Evolutionary conservation across 2,113 vertebrate genomes (phyloP).

Genomic region (Felis chaus): DNA sequence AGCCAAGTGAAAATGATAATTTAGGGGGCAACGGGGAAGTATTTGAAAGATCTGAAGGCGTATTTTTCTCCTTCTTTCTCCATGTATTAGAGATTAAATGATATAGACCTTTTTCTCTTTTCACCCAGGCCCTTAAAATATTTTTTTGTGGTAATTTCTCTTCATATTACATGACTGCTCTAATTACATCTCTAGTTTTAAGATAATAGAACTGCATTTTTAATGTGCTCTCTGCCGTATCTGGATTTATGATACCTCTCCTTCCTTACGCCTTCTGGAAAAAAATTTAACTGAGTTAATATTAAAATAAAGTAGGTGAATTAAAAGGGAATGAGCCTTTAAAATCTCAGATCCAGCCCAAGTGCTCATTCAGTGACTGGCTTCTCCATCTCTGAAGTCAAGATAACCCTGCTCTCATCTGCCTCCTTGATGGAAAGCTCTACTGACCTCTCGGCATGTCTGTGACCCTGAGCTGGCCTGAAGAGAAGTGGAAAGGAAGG

Average conservation of each 20-base stretch:
- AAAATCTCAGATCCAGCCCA: constrained; percentile 59
- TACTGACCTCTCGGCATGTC: neutral
- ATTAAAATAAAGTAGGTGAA: constrained; percentile 70
- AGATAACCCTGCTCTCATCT: neutral
- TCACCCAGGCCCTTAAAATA: constrained; percentile 62
- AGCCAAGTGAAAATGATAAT: constrained; percentile 53
- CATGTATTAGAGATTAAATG: constrained; percentile 59
- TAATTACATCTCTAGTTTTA: constrained; percentile 68
- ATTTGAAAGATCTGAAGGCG: constrained; percentile 46
- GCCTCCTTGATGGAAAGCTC: neutral
- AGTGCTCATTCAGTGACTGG: neutral
- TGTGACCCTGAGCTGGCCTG: neutral
- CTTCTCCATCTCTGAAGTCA: neutral
- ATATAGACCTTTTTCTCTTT: constrained; percentile 39
- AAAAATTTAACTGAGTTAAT: constrained; percentile 59
- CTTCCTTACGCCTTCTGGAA: constrained; percentile 8
- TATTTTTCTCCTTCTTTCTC: constrained; percentile 60
- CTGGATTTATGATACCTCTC: constrained; percentile 60
- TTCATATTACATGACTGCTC: constrained; percentile 70
- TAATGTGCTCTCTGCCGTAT: constrained; percentile 67
- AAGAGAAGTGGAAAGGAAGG: neutral
- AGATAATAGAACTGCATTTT: constrained; percentile 72
- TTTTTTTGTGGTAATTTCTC: constrained; percentile 59
- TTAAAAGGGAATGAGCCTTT: constrained; percentile 65
- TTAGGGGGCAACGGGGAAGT: constrained; percentile 48